phyloP scores from a whole-genome alignment of 2,888 invertebrate species.

The Dryococelus australis region DNA sequence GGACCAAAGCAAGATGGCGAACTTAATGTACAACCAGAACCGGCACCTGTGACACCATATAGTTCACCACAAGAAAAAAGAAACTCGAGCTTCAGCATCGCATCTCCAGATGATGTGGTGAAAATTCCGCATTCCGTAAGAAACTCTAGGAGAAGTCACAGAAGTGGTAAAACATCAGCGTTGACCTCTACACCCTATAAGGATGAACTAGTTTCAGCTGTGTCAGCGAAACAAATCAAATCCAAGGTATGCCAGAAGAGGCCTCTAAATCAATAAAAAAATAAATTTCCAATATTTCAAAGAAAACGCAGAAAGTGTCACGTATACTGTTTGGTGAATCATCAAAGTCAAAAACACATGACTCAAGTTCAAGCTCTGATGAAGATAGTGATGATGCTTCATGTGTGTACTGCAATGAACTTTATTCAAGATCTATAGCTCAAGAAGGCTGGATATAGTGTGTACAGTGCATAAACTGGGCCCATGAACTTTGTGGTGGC shows the following conservation, averaged over 20 bases:
- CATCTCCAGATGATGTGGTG: neutral
- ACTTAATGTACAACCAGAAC: neutral
- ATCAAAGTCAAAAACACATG: neutral
- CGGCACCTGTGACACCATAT: neutral
- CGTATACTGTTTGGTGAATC: neutral
- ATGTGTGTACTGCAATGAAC: neutral
- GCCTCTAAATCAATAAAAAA: neutral
- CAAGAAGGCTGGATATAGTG: neutral
- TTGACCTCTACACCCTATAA: neutral
- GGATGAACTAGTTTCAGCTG: neutral
- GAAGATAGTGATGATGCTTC: neutral
- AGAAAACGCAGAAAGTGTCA: neutral
- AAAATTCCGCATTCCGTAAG: neutral
- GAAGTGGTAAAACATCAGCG: neutral
- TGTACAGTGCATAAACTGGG: neutral
- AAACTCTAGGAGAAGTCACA: neutral
- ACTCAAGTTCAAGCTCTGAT: neutral
- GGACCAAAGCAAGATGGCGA: too few relatives aligned
- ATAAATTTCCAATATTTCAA: neutral
- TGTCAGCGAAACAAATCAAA: neutral
- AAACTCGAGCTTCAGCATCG: neutral
- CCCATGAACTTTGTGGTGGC: neutral
- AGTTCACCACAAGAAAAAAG: neutral
- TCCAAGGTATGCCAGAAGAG: neutral
- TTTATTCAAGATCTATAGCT: neutral